A percentile compares a stretch with the other conserved stretches of the same genome.
phyloP scores from a whole-genome alignment of 2,888 invertebrate genomes.

The Meta bourneti region DNA sequence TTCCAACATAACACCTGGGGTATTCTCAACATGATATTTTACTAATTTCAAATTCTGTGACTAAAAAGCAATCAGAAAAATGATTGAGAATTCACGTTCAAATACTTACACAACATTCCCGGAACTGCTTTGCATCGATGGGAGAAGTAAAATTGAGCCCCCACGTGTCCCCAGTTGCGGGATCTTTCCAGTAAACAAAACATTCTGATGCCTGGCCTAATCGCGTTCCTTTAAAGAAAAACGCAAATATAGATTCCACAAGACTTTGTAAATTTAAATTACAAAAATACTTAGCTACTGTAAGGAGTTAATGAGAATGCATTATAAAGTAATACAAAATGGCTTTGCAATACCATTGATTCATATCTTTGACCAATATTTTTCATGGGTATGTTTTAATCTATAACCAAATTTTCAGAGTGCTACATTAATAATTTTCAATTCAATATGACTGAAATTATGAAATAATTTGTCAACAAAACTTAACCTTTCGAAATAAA shows the following conservation, averaged over 20 bases:
- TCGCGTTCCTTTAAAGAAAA: constrained; percentile 87
- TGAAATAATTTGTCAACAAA: not conserved
- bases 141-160: constrained; percentile 98
- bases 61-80: not conserved
- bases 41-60: too few relatives aligned
- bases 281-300: too few relatives aligned
- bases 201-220: constrained; percentile 99
- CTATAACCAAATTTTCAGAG: too few relatives aligned
- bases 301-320: too few relatives aligned
- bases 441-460: not conserved
- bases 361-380: too few relatives aligned
- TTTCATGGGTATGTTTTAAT: too few relatives aligned
- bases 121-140: constrained; percentile 97
- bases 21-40: too few relatives aligned
- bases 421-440: too few relatives aligned
- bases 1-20: too few relatives aligned
- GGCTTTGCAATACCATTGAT: not conserved
- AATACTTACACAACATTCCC: constrained; percentile 96
- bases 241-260: not conserved
- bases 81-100: not conserved
- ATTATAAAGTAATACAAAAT: not conserved
- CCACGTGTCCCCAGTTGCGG: constrained; percentile 90
- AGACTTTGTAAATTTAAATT: not conserved
- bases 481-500: not conserved
- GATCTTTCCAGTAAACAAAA: constrained; percentile 99